A percentile compares a stretch with the other conserved stretches of the same genome.
These are phyloP conservation scores for Micronisus gabar DNA, from an alignment of 2,113 vertebrate species.

Conservation along the genomic window DNA sequence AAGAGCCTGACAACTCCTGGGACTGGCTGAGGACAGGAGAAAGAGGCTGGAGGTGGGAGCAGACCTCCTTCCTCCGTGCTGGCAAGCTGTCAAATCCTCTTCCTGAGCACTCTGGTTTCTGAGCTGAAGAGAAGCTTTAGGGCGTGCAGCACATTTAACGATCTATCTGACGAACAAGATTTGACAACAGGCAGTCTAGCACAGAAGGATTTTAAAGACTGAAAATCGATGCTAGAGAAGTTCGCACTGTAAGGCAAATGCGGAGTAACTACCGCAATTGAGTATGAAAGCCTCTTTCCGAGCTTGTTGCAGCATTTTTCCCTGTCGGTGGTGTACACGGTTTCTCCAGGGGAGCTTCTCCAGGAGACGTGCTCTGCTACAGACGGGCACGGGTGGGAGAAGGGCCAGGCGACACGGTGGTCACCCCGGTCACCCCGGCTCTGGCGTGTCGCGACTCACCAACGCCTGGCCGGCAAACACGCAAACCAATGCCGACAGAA, in stretches of 20 bases:
- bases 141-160: background rate
- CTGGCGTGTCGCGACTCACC: background rate
- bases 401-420: background rate
- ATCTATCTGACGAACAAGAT: background rate
- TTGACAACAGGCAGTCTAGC: background rate
- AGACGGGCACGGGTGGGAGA: accelerated
- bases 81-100: background rate
- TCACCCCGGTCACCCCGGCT: background rate
- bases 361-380: no score
- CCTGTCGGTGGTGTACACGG: accelerated
- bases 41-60: background rate
- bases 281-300: accelerated
- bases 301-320: background rate
- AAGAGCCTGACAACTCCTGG: background rate
- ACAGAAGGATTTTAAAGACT: background rate
- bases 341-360: background rate
- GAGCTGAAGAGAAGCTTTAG: background rate
- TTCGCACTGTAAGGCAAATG: background rate
- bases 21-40: background rate
- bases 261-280: background rate
- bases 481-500: accelerated
- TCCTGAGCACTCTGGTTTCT: accelerated
- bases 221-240: background rate
- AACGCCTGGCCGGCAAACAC: accelerated
- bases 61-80: background rate